Evolutionary conservation across 2,113 vertebrate genomes (phyloP).

Genomic region (Prunella himalayana): DNA sequence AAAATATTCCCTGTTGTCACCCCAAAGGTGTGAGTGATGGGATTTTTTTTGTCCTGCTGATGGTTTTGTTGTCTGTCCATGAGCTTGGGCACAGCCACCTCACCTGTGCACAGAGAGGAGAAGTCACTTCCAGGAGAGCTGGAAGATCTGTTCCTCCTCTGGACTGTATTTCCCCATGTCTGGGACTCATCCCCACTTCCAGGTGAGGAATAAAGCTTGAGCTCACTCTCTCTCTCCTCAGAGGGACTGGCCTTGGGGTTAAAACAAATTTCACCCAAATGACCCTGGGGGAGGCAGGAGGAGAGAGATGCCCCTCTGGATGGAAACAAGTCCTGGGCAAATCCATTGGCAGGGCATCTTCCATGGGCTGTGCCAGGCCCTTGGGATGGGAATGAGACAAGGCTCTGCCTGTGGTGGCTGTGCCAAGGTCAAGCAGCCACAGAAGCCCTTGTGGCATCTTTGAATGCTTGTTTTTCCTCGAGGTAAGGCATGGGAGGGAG

Average conservation of each 20-base stretch:
- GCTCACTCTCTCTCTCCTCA: not conserved
- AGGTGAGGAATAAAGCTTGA: not conserved
- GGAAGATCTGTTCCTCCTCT: not conserved
- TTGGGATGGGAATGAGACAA: fast-evolving
- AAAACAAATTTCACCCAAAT: not conserved
- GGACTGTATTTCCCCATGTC: not conserved
- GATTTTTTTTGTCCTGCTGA: not conserved
- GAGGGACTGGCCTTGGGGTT: not conserved
- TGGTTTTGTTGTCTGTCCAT: not conserved
- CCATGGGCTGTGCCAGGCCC: not conserved
- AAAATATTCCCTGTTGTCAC: fast-evolving
- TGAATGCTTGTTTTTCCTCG: not conserved
- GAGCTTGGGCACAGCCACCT: not conserved
- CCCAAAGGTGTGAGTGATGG: not conserved
- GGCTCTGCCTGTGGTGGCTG: not conserved
- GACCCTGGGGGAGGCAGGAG: not conserved
- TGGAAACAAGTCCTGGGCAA: not conserved
- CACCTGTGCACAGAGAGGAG: not conserved
- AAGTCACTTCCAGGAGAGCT: not conserved
- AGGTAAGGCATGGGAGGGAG: not conserved
- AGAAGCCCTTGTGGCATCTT: not conserved
- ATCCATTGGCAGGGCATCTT: not conserved
- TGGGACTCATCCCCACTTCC: not conserved
- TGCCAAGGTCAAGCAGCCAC: not conserved
- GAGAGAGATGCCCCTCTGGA: not conserved